Conservation (phyloP, 2,888 invertebrate genomes). For the Acleris holmiana region DNA sequence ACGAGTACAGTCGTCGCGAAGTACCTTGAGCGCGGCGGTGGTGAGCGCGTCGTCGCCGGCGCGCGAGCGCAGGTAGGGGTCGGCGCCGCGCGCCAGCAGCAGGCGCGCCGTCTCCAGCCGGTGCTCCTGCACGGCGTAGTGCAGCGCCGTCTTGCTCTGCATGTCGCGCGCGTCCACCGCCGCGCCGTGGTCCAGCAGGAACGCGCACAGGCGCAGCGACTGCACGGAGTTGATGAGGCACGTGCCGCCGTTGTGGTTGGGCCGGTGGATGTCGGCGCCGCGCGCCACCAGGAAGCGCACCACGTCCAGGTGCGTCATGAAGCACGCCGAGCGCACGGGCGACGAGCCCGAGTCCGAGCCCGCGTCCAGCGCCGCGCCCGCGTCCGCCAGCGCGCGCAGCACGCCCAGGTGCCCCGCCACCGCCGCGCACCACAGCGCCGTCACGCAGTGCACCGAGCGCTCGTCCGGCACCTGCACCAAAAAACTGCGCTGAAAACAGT, state of each 20-base stretch:
- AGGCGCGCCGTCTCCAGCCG: slow-evolving; percentile 92
- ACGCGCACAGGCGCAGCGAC: slow-evolving; percentile 91
- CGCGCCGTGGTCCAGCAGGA: slow-evolving; percentile 91
- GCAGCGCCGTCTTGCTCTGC: slow-evolving; percentile 95
- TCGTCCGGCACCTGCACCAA: slow-evolving; percentile 89
- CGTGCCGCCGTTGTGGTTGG: slow-evolving; percentile 96
- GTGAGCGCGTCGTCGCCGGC: slow-evolving; percentile 95
- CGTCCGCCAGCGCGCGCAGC: slow-evolving; percentile 90
- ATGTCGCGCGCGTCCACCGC: slow-evolving; percentile 95
- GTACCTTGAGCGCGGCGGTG: slow-evolving; percentile 89
- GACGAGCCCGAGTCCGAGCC: slow-evolving; percentile 95
- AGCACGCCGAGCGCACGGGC: slow-evolving; percentile 95
- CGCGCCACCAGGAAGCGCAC: slow-evolving; percentile 90
- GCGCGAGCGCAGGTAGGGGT: slow-evolving; percentile 89
- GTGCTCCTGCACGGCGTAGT: slow-evolving; percentile 95
- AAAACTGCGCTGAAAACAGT: no score
- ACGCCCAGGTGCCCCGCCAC: slow-evolving; percentile 92
- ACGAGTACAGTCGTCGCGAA: no score
- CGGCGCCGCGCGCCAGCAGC: slow-evolving; percentile 91
- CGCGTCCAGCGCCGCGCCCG: slow-evolving; percentile 94
- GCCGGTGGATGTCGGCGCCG: slow-evolving; percentile 92
- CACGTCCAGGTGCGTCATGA: slow-evolving; percentile 93
- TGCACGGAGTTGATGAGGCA: slow-evolving; percentile 97
- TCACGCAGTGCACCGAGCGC: slow-evolving; percentile 91
- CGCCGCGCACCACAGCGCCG: slow-evolving; percentile 96